These are phyloP conservation scores for Montipora cactus DNA, from an alignment of 64 coral and sea anemone species.

Conservation along the genomic window DNA sequence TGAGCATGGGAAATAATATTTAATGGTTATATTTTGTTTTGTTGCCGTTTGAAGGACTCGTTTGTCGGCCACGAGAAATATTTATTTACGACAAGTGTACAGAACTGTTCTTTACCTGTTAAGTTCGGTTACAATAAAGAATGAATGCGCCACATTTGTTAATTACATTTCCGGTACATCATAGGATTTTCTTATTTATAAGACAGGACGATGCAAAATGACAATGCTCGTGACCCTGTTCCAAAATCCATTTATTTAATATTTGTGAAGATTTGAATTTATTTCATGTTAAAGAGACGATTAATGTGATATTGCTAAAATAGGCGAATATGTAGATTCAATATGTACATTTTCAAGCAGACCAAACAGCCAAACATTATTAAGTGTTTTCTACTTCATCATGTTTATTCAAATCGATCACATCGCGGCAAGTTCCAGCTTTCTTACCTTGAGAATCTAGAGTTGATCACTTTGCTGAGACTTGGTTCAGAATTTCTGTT, in stretches of 20 bases:
- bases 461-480: too few species aligned
- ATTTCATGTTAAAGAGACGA: background rate
- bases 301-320: too few species aligned
- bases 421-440: too few species aligned
- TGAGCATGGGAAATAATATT: background rate
- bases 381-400: too few species aligned
- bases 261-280: background rate
- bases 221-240: background rate
- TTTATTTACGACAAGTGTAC: background rate
- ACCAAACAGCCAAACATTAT: too few species aligned
- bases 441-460: too few species aligned
- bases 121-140: background rate
- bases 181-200: background rate
- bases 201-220: background rate
- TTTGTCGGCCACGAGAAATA: background rate
- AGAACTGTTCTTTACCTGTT: background rate
- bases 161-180: background rate
- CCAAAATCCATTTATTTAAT: background rate
- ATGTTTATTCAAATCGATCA: too few species aligned
- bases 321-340: too few species aligned
- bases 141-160: background rate
- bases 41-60: constrained; percentile 29
- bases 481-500: too few species aligned
- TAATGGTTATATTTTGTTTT: background rate
- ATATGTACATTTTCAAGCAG: too few species aligned